A percentile compares a stretch with the other conserved stretches of the same genome.
Conservation (phyloP, 2,888 invertebrate genomes). For the Agriotes lineatus region DNA sequence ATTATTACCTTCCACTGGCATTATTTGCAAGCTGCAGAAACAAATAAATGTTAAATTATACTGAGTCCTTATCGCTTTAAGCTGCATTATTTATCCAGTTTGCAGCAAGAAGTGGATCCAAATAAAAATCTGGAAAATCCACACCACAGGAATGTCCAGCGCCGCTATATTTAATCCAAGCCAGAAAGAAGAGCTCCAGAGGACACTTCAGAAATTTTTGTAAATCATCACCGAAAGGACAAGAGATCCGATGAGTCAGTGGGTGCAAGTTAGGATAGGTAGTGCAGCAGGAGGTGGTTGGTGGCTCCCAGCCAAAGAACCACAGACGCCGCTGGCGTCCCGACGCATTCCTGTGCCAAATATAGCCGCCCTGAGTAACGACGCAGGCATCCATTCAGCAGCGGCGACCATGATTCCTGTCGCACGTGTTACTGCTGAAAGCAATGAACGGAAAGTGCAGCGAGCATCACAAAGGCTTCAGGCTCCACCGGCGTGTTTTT, state of each 20-base stretch:
- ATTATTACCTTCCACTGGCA: not conserved
- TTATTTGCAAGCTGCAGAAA: constrained; percentile 1
- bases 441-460: constrained; percentile 42
- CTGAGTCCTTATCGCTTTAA: too few species aligned
- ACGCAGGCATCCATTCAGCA: constrained; percentile 59
- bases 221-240: not conserved
- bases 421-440: constrained; percentile 46
- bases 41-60: too few species aligned
- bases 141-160: too few species aligned
- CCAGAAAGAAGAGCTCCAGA: not conserved
- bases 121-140: not conserved
- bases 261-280: constrained; percentile 60
- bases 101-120: too few species aligned
- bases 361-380: constrained; percentile 63
- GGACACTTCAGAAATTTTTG: not conserved
- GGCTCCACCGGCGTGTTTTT: not conserved
- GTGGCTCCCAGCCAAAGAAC: constrained; percentile 60
- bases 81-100: too few species aligned
- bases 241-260: constrained; percentile 57
- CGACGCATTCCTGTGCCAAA: constrained; percentile 64
- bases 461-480: constrained; percentile 31
- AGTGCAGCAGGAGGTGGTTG: constrained; percentile 64
- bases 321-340: constrained; percentile 62
- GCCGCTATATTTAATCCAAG: not conserved
- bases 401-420: constrained; percentile 51